Conservation (phyloP, 2,113 vertebrate genomes). For the Mesoclemmys tuberculata region DNA sequence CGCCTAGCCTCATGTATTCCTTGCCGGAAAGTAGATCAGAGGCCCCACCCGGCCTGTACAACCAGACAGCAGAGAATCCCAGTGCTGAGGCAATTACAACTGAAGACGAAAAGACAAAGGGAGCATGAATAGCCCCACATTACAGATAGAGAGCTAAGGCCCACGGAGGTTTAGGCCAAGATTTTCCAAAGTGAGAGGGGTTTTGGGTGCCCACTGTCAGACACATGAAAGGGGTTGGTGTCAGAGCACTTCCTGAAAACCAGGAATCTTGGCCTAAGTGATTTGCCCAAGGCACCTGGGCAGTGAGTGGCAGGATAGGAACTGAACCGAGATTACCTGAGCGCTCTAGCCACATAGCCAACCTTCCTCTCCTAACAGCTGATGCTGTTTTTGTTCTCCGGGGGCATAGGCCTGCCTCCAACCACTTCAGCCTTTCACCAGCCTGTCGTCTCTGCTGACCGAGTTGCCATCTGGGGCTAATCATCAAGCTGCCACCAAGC, state of each 20-base stretch:
- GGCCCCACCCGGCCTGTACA: background rate
- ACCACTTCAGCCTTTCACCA: background rate
- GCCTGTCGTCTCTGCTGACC: background rate
- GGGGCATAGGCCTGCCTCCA: background rate
- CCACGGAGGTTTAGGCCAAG: background rate
- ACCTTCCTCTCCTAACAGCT: background rate
- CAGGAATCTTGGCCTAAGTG: background rate
- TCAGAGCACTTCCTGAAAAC: background rate
- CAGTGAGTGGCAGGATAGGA: background rate
- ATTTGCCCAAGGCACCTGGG: background rate
- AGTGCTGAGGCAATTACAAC: background rate
- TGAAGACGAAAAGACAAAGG: background rate
- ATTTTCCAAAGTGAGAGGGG: background rate
- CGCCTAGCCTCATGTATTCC: background rate
- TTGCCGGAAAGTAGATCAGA: background rate
- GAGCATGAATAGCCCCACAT: background rate
- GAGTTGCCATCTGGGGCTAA: background rate
- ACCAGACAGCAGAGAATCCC: background rate
- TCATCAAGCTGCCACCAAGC: background rate
- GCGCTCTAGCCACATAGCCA: background rate
- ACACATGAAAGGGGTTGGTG: background rate
- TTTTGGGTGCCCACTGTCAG: background rate
- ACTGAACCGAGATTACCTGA: background rate
- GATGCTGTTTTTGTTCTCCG: background rate
- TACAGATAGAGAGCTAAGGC: background rate